Percentiles rank a stretch among this genome's conserved stretches.
phyloP scores from a whole-genome alignment of 1,140 invertebrate genomes.

The Bombus superbus region DNA sequence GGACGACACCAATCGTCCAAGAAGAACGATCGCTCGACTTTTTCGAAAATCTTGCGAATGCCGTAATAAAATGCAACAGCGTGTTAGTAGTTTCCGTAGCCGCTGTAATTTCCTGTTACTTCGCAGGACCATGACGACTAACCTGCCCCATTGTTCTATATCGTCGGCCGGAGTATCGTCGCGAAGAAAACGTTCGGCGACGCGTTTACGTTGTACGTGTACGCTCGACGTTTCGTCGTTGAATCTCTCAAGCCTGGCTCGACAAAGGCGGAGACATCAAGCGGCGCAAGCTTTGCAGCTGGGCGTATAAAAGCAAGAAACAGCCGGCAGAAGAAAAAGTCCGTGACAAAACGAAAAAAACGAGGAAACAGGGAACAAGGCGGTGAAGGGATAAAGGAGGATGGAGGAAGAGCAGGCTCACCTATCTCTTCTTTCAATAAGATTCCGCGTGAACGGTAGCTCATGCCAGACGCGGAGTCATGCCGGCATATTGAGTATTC shows the following conservation, averaged over 20 bases:
- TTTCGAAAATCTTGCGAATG: too few relatives aligned
- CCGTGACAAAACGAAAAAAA: background rate
- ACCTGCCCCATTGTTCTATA: too few relatives aligned
- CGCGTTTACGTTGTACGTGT: background rate
- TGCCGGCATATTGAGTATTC: slow-evolving; percentile 72
- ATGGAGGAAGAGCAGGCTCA: slow-evolving; percentile 43
- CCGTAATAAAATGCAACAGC: too few relatives aligned
- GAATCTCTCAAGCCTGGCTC: slow-evolving; percentile 27
- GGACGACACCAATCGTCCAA: too few relatives aligned
- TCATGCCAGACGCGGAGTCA: slow-evolving; percentile 68
- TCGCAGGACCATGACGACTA: too few relatives aligned
- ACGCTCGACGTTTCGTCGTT: slow-evolving; percentile 7
- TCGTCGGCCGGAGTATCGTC: background rate
- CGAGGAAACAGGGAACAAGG: background rate
- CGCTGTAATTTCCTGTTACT: too few relatives aligned
- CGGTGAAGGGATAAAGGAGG: background rate
- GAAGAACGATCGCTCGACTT: too few relatives aligned
- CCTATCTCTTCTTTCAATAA: slow-evolving; percentile 75
- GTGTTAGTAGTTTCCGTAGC: too few relatives aligned
- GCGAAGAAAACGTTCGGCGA: background rate
- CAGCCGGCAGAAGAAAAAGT: background rate
- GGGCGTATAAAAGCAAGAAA: slow-evolving; percentile 26
- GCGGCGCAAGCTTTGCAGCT: slow-evolving; percentile 1
- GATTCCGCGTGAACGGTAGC: slow-evolving; percentile 73
- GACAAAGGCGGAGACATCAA: slow-evolving; percentile 20